These are phyloP conservation scores for Heliconius eleuchia DNA, from an alignment of 1,140 invertebrate species.

Conservation along the genomic window DNA sequence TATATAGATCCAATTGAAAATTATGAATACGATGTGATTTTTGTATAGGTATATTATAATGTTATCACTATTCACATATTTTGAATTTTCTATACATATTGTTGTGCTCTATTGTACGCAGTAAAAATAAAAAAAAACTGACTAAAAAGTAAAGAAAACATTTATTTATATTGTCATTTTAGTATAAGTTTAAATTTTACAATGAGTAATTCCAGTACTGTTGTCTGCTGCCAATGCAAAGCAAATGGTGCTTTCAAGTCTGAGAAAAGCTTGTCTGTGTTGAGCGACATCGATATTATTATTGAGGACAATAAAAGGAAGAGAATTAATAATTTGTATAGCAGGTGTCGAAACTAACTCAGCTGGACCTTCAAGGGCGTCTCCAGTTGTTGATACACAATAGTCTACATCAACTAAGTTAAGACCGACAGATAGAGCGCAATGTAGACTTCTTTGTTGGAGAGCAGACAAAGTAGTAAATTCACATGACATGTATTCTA, in stretches of 20 bases:
- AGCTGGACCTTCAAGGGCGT: conserved; percentile 48
- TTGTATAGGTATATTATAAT: not conserved
- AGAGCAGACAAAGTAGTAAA: conserved; percentile 52
- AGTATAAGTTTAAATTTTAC: conserved; percentile 15
- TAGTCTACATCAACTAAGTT: conserved; percentile 54
- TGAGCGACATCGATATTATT: conserved; percentile 41
- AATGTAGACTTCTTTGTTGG: conserved; percentile 47
- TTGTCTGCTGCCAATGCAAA: conserved; percentile 55
- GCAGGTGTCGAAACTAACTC: conserved; percentile 42
- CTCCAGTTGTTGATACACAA: conserved; percentile 51
- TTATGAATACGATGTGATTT: not conserved
- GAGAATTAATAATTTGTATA: conserved; percentile 55
- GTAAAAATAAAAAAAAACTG: not conserved
- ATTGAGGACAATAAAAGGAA: conserved; percentile 63
- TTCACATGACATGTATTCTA: conserved; percentile 71
- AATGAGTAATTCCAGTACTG: conserved; percentile 48
- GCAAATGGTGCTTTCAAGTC: conserved; percentile 54
- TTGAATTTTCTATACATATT: not conserved
- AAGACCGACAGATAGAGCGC: conserved; percentile 50
- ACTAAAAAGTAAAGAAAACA: too few relatives aligned
- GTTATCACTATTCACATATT: too few relatives aligned
- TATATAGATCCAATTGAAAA: conserved; percentile 17
- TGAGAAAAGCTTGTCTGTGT: conserved; percentile 39
- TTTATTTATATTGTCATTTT: too few relatives aligned
- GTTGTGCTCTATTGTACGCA: not conserved